Conservation (phyloP, 1,140 invertebrate genomes). For the Eciton burchellii region DNA sequence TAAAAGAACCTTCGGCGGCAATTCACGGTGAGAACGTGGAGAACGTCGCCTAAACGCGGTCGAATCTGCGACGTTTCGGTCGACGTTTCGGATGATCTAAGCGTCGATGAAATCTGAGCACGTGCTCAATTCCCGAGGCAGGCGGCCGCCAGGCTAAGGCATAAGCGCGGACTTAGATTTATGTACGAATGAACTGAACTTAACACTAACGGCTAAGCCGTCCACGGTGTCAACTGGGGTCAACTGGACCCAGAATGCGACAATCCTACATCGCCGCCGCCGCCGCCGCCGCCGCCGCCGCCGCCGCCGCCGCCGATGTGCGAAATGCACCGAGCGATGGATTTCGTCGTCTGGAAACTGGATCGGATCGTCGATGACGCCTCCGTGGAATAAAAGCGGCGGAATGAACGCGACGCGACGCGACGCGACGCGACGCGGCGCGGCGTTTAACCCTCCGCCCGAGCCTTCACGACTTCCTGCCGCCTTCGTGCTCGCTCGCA, state of each 20-base stretch:
- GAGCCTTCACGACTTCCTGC: conserved; percentile 33
- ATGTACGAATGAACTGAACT: conserved; percentile 84
- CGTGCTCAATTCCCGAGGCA: conserved; percentile 83
- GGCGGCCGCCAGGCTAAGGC: conserved; percentile 76
- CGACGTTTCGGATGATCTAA: conserved; percentile 81
- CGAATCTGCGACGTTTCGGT: conserved; percentile 68
- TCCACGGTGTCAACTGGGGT: conserved; percentile 84
- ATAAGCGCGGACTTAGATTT: conserved; percentile 83
- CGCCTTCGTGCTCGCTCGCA: conserved; percentile 35
- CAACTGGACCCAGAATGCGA: conserved; percentile 85
- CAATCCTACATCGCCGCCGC: conserved; percentile 78
- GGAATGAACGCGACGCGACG: conserved; percentile 32
- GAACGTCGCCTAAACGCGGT: conserved; percentile 61
- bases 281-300: conserved; percentile 19
- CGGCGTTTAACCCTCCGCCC: conserved; percentile 61
- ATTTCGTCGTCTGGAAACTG: conserved; percentile 70
- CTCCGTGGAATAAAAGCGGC: conserved; percentile 58
- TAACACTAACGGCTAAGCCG: conserved; percentile 85
- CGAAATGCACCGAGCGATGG: conserved; percentile 65
- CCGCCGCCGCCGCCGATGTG: conserved; percentile 57
- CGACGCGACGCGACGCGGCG: conserved; percentile 35
- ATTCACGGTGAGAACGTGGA: conserved; percentile 49
- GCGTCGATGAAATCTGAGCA: conserved; percentile 85
- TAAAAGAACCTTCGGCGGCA: conserved; percentile 57
- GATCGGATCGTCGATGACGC: conserved; percentile 73